Conservation (phyloP, 2,888 invertebrate genomes). For the Acleris emargana region DNA sequence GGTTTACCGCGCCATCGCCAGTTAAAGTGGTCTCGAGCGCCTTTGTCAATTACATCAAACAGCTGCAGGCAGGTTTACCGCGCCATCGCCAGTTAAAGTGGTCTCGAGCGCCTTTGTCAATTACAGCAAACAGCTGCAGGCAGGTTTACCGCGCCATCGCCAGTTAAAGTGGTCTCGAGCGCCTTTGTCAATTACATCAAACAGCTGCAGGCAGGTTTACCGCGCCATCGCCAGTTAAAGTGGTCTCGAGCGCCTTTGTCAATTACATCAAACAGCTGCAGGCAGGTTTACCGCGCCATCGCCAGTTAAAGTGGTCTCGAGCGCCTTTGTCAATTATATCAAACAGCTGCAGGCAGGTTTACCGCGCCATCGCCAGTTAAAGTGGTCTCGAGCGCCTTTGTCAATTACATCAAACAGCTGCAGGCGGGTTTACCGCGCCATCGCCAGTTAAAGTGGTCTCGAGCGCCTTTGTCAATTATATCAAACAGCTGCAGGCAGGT, state of each 20-base stretch:
- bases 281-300: too few species aligned
- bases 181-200: neutral
- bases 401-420: neutral
- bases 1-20: too few species aligned
- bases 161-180: neutral
- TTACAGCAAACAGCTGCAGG: neutral
- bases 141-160: too few species aligned
- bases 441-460: neutral
- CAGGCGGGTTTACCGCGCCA: too few species aligned
- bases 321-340: neutral
- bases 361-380: too few species aligned
- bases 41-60: neutral
- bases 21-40: neutral
- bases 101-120: neutral
- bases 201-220: too few species aligned
- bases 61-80: too few species aligned
- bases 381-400: neutral
- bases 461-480: neutral
- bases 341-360: too few species aligned
- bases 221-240: neutral
- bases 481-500: too few species aligned
- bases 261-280: neutral
- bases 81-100: neutral
- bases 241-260: neutral
- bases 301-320: neutral